Base-by-base conservation (phyloP, 2,888 invertebrate species). In the Proisotoma minuta region DNA sequence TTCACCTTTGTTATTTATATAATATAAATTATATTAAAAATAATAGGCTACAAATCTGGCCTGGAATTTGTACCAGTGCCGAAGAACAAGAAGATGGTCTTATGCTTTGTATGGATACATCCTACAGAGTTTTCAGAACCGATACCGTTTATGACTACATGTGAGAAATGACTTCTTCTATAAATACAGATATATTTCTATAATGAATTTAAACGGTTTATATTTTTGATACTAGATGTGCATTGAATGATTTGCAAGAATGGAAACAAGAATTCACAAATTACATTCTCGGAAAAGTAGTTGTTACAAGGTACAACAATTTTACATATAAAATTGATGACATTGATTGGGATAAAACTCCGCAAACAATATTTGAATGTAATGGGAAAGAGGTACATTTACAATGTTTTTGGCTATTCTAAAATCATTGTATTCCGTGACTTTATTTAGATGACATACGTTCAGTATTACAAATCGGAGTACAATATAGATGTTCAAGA, bases 261-360 rank as follows among this genome's bases (percentile, higher is more conserved):
- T 26, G 26, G 56, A 50, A 63, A 26, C 43, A 60, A 2, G 60
- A 58, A 29, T 72, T 67, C 39, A 40, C 18, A 70, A 80, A 82
- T 1, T 76, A 76, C 0, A 77, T 84, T 3, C 75, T 79, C 0
- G 80, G 82, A 8, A 79, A 79, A 5, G 73, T 89, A 0, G 87
- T 94, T 0, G 81, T 94, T 75, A 92, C 92, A 0, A 82, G 87
- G 1, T 97, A 97, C 76, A 97, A 96, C 76, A 93, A 96, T 76
- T 88, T 86, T 72, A 84, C 89, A 0, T 95, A 96, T 76, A 78
- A 87, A 47, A 84, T 98, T 12, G 93, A 96, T 77, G 91, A 92
- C 68, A 85, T 98, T 24, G 83, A 84, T 15, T 94, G 90, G 82
- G 81, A 85, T 1, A 82, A 84, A 77, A 85, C 78, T 34, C 95